Percentiles rank a stretch among this genome's conserved stretches.
Conservation (phyloP, 2,797 vertebrate species). For the Ciconia nigra region DNA sequence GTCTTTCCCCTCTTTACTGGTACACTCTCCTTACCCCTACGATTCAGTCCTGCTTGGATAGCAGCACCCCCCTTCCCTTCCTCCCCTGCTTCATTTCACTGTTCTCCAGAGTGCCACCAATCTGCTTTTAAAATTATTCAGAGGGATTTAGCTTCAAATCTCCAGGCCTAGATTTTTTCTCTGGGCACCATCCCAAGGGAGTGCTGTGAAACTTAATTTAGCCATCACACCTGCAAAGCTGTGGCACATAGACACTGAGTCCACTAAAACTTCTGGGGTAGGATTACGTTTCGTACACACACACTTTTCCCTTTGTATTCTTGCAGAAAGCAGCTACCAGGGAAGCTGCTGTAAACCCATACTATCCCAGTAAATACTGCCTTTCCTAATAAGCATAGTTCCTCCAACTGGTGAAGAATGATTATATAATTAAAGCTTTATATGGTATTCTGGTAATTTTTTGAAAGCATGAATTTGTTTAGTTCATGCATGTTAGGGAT, state of each 20-base stretch:
- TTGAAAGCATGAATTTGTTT: background rate
- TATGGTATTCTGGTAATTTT: background rate
- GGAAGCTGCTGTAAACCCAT: background rate
- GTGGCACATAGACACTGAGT: fast-evolving
- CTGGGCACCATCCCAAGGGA: background rate
- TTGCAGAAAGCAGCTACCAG: background rate
- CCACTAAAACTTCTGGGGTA: background rate
- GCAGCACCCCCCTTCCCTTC: background rate
- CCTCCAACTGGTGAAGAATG: background rate
- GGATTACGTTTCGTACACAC: fast-evolving
- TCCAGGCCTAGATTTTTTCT: background rate
- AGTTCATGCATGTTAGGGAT: background rate
- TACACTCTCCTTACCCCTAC: background rate
- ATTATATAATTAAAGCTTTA: background rate
- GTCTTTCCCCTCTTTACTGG: background rate
- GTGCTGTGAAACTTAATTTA: background rate
- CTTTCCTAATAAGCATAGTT: background rate
- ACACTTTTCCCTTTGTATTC: background rate
- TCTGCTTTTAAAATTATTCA: background rate
- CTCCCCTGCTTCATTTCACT: background rate
- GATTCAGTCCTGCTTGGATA: background rate
- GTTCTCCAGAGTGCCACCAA: background rate
- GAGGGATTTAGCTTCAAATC: background rate
- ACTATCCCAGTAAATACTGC: background rate
- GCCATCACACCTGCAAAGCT: background rate